A percentile compares a stretch with the other conserved stretches of the same genome.
Evolutionary conservation across 1,140 invertebrate genomes (phyloP).

Genomic region (Octopus sinensis): DNA sequence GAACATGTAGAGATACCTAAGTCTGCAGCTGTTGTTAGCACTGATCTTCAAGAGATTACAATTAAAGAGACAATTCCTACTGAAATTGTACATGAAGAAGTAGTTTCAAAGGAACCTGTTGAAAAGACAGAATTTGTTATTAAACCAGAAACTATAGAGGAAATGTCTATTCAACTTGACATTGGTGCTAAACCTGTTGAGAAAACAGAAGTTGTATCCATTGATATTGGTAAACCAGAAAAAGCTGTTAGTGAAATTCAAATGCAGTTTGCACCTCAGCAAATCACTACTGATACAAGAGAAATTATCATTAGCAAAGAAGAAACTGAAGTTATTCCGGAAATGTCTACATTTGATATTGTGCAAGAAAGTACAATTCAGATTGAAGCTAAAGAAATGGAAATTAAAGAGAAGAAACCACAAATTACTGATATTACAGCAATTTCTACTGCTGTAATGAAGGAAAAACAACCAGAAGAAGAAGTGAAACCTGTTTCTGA

Average conservation of each 20-base stretch:
- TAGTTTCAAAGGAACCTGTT: background rate
- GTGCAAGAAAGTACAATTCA: background rate
- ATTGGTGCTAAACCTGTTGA: background rate
- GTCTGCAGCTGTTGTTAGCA: too few relatives aligned
- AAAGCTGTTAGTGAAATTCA: background rate
- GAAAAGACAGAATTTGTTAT: background rate
- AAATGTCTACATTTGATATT: background rate
- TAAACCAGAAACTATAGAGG: background rate
- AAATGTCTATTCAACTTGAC: background rate
- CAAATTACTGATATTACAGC: too few relatives aligned
- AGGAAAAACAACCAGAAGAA: too few relatives aligned
- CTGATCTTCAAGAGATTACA: too few relatives aligned
- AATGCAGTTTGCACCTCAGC: conserved; percentile 11
- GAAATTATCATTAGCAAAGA: conserved; percentile 15
- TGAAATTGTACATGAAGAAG: background rate
- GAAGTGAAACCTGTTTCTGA: too few relatives aligned
- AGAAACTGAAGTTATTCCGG: conserved; percentile 19
- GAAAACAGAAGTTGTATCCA: background rate
- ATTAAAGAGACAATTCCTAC: conserved; percentile 21
- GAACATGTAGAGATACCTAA: too few relatives aligned
- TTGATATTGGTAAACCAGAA: background rate
- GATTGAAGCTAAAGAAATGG: conserved; percentile 1
- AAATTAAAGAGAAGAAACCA: background rate
- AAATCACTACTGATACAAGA: conserved; percentile 23
- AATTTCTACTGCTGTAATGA: too few relatives aligned